phyloP scores from a whole-genome alignment of 2,888 invertebrate species.

The Eulithis prunata region DNA sequence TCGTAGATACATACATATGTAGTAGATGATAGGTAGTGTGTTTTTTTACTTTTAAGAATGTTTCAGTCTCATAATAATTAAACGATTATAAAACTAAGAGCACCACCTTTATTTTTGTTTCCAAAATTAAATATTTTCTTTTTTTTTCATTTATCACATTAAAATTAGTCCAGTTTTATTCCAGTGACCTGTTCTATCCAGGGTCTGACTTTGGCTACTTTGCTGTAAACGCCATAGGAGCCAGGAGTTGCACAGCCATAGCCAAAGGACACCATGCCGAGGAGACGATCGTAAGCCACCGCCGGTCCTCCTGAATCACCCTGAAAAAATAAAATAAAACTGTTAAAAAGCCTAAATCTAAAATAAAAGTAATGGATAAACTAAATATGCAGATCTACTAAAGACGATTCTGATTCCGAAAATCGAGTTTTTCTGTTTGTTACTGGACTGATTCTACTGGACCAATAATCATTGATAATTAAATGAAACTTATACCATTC shows the following conservation, averaged over 20 bases:
- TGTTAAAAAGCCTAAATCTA: too few species aligned
- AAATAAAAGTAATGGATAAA: too few species aligned
- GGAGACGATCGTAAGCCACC: conserved; percentile 64
- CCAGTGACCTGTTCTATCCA: conserved; percentile 72
- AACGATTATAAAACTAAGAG: background rate
- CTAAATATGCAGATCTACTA: too few species aligned
- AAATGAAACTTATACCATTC: too few species aligned
- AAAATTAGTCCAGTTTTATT: conserved; percentile 54
- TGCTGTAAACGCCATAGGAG: conserved; percentile 76
- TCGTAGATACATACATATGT: too few species aligned
- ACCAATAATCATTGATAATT: too few species aligned
- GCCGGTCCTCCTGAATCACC: conserved; percentile 81
- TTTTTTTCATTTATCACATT: background rate
- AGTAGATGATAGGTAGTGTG: too few species aligned
- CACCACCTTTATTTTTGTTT: conserved; percentile 6
- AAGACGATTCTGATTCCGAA: too few species aligned
- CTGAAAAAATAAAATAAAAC: conserved; percentile 50
- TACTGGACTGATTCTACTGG: too few species aligned
- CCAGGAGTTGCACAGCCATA: conserved; percentile 79
- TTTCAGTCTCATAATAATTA: background rate
- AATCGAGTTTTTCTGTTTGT: too few species aligned
- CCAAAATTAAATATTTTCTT: background rate
- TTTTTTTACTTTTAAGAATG: too few species aligned
- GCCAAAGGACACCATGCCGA: conserved; percentile 79
- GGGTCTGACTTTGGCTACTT: conserved; percentile 69